Evolutionary conservation across 2,797 vertebrate species (phyloP).

Genomic region (Lycodopsis pacificus): DNA sequence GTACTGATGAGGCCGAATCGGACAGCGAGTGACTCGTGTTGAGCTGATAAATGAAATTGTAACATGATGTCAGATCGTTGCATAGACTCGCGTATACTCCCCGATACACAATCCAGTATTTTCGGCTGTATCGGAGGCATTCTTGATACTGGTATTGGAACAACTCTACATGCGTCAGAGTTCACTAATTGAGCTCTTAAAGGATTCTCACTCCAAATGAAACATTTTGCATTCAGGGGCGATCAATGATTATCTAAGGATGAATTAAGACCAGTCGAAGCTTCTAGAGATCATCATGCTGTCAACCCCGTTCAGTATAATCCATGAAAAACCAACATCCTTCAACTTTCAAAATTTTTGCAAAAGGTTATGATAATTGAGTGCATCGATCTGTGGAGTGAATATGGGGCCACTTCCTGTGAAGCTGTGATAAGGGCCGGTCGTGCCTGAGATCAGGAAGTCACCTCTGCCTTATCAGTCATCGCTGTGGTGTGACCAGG

Average conservation of each 20-base stretch:
- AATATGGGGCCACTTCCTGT: slow-evolving; percentile 68
- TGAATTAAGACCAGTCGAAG: slow-evolving; percentile 19
- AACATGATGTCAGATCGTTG: too few species aligned
- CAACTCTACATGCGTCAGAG: background rate
- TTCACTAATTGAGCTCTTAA: background rate
- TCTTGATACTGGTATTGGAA: too few species aligned
- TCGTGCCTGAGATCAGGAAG: slow-evolving; percentile 59
- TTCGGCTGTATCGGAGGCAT: background rate
- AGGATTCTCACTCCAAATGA: background rate
- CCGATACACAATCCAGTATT: background rate
- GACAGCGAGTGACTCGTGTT: too few species aligned
- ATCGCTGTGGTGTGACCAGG: slow-evolving; percentile 68
- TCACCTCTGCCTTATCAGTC: slow-evolving; percentile 83
- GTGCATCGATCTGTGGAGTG: slow-evolving; percentile 69
- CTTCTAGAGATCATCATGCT: background rate
- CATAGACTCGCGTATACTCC: too few species aligned
- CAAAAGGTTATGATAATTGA: slow-evolving; percentile 58
- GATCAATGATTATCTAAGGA: background rate
- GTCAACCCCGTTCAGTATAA: background rate
- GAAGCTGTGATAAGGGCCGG: slow-evolving; percentile 72
- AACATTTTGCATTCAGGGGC: background rate
- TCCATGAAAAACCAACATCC: slow-evolving; percentile 38
- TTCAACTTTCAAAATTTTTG: slow-evolving; percentile 22
- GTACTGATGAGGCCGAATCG: too few species aligned
- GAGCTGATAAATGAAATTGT: too few species aligned